Evolutionary conservation across 2,797 vertebrate species (phyloP), one percentile per base, ranked within the genome.

Genomic region (Pithecia hirsuta): DNA sequence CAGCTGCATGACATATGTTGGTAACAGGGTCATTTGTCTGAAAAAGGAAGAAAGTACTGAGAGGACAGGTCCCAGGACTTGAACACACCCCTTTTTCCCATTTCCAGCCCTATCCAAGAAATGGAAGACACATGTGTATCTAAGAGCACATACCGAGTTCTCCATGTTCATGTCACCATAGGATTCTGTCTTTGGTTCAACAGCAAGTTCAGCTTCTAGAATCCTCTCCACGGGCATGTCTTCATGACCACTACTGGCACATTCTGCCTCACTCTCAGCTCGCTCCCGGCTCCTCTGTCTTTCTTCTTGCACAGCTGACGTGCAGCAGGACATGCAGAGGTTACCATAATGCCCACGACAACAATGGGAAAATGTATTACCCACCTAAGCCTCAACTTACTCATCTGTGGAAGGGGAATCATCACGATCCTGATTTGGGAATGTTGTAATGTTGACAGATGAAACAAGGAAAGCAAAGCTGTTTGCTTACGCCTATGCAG

Each of bases 211-310:
- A 0, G 99, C 99, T 67, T 99, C 99, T 97, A 99, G 99, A 98
- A 99, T 99, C 98, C 99, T 99, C 97, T 99, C 99, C 98, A 99
- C 99, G 0, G 99, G 99, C 99, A 99, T 99, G 52, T 99, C 99
- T 94, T 99, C 99, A 0, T 99, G 99, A 95, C 99, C 99, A 1
- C 97, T 98, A 93, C 98, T 99, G 1, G 99, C 99, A 4, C 99
- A 99, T 87, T 99, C 99, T 0, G 99, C 99, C 96, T 99, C 99
- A 0, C 97, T 99, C 97, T 99, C 99, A 0, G 99, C 99, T 36
- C 99, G 99, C 97, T 99, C 99, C 95, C 99, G 99, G 98, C 99
- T 99, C 91, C 99, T 99, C 98, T 99, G 99, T 95, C 99, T 99
- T 98, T 99, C 99, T 91, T 99, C 99, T 97, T 99, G 99, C 89